Conservation (phyloP, 2,888 invertebrate genomes). For the Teinopalpus imperialis region DNA sequence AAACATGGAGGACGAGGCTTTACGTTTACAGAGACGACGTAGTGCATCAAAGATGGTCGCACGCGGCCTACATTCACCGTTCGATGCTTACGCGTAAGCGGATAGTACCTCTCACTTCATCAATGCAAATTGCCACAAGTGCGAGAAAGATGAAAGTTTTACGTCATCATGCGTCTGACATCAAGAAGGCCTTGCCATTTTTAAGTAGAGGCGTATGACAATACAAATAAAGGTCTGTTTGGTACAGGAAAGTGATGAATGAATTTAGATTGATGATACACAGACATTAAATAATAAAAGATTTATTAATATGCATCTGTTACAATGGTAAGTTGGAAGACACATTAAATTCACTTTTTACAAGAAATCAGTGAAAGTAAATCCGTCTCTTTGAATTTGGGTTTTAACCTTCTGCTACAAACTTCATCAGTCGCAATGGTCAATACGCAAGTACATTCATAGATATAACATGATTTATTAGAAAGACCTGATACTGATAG, state of each 20-base stretch:
- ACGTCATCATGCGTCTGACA: slow-evolving; percentile 15
- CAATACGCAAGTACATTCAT: no score
- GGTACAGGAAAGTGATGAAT: not conserved
- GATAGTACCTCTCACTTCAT: slow-evolving; percentile 56
- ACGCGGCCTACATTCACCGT: slow-evolving; percentile 78
- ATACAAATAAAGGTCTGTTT: slow-evolving; percentile 5
- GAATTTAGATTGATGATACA: slow-evolving; percentile 1
- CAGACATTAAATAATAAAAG: slow-evolving; percentile 1
- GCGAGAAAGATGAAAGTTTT: slow-evolving; percentile 17
- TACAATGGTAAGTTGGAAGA: slow-evolving; percentile 3
- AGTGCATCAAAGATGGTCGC: slow-evolving; percentile 75
- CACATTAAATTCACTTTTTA: not conserved
- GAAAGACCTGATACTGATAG: no score
- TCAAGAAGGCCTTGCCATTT: slow-evolving; percentile 8
- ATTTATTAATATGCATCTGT: slow-evolving; percentile 13
- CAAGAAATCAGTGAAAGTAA: no score
- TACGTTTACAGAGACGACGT: slow-evolving; percentile 62
- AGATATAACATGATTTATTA: no score
- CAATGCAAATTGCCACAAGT: slow-evolving; percentile 28
- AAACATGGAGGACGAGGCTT: slow-evolving; percentile 54
- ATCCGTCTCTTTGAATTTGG: no score
- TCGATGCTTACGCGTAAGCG: slow-evolving; percentile 65
- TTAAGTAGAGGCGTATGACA: not conserved
- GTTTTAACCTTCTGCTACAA: no score
- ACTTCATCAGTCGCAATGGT: no score